Percentiles rank a stretch among this genome's conserved stretches.
phyloP scores from a whole-genome alignment of 2,113 vertebrate species.

The Sinocyclocheilus grahami region DNA sequence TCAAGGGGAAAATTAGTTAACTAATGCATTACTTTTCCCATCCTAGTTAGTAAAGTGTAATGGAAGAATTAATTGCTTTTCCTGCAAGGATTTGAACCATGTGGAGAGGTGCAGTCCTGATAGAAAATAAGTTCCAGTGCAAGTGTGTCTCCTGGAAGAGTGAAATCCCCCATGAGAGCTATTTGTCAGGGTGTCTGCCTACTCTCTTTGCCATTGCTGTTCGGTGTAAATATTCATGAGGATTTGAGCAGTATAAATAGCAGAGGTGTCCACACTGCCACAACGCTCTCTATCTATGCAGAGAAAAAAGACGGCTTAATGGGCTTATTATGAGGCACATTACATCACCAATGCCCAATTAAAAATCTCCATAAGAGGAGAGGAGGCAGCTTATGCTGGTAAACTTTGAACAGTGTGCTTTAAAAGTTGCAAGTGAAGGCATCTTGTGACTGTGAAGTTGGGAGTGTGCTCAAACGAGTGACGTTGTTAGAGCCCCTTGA shows the following conservation, averaged over 20 bases:
- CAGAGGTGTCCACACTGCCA: slow-evolving; percentile 81
- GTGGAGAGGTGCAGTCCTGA: slow-evolving; percentile 39
- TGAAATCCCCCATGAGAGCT: slow-evolving; percentile 75
- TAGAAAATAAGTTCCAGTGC: slow-evolving; percentile 71
- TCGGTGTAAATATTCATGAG: slow-evolving; percentile 83
- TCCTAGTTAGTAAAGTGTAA: slow-evolving; percentile 24
- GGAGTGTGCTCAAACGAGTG: neutral
- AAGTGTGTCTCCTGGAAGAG: slow-evolving; percentile 74
- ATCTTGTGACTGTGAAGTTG: slow-evolving; percentile 27
- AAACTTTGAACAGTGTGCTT: slow-evolving; percentile 63
- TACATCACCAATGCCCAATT: slow-evolving; percentile 81
- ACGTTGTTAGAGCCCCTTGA: neutral
- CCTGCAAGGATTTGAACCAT: slow-evolving; percentile 26
- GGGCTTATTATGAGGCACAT: slow-evolving; percentile 80
- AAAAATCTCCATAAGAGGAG: slow-evolving; percentile 68
- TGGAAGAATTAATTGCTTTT: slow-evolving; percentile 44
- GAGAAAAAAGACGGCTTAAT: slow-evolving; percentile 72
- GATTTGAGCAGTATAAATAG: slow-evolving; percentile 85
- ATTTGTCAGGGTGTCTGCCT: slow-evolving; percentile 78
- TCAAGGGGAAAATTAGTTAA: slow-evolving; percentile 17
- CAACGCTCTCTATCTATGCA: slow-evolving; percentile 79
- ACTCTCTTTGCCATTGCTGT: slow-evolving; percentile 69
- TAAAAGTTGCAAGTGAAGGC: slow-evolving; percentile 28
- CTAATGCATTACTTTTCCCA: neutral
- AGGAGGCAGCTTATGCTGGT: slow-evolving; percentile 61